Conservation (phyloP, 2,888 invertebrate species). For the Scelioninae gen. 2 region DNA sequence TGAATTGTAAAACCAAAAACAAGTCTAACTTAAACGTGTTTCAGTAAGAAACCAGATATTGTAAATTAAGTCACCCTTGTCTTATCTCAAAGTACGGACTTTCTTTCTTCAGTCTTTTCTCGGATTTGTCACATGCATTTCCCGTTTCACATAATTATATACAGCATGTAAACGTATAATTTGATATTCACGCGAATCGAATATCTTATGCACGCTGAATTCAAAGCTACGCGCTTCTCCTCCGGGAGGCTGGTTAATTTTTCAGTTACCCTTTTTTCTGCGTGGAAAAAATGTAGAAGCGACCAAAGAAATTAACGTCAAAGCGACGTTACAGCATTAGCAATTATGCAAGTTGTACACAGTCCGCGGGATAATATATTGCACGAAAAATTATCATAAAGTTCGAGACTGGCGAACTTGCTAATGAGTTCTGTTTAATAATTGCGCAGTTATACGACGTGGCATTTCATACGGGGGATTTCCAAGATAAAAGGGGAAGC, state of each 20-base stretch:
- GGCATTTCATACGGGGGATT: conserved; percentile 21
- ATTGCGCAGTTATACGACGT: conserved; percentile 15
- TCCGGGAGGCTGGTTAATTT: conserved; percentile 13
- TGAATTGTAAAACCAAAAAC: too few relatives aligned
- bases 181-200: not conserved
- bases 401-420: conserved; percentile 42
- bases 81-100: too few relatives aligned
- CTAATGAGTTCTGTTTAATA: conserved; percentile 47
- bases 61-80: too few relatives aligned
- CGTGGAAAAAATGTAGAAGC: conserved; percentile 9
- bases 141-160: too few relatives aligned
- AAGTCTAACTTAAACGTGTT: too few relatives aligned
- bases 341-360: conserved; percentile 39
- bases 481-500: conserved; percentile 28
- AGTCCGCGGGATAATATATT: conserved; percentile 31
- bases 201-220: not conserved
- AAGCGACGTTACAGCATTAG: conserved; percentile 22
- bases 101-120: too few relatives aligned
- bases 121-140: too few relatives aligned
- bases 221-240: not conserved
- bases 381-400: conserved; percentile 49
- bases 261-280: conserved; percentile 15
- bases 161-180: too few relatives aligned
- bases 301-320: conserved; percentile 29
- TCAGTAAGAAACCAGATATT: too few relatives aligned